These are phyloP conservation scores for Criorhina ranunculi DNA, from an alignment of 2,888 invertebrate species.

Conservation along the genomic window DNA sequence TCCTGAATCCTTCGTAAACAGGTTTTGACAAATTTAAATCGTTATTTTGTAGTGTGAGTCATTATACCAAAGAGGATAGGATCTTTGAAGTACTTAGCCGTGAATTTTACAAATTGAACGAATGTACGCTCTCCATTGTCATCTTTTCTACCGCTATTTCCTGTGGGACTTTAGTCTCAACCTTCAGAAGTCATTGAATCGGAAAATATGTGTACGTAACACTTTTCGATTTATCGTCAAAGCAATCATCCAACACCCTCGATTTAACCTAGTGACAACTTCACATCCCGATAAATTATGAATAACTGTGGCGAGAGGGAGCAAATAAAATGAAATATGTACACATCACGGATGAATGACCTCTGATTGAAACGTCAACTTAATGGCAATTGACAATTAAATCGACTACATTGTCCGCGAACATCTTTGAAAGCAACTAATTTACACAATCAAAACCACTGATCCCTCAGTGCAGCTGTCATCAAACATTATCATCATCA, in stretches of 20 bases:
- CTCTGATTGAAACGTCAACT: constrained; percentile 5
- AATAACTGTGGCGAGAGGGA: background rate
- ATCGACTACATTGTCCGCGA: constrained; percentile 1
- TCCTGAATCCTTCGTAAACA: too few relatives aligned
- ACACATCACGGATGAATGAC: background rate
- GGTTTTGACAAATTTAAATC: too few relatives aligned
- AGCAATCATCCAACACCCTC: constrained; percentile 23
- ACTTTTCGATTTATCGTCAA: constrained; percentile 1
- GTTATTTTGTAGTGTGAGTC: too few relatives aligned
- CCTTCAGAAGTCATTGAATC: constrained; percentile 24
- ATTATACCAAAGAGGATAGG: too few relatives aligned
- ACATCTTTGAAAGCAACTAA: background rate
- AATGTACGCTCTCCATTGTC: background rate
- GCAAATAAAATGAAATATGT: background rate
- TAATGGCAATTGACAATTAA: background rate
- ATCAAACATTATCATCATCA: background rate
- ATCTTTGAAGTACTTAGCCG: too few relatives aligned
- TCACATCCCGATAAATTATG: constrained; percentile 18
- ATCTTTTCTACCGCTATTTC: background rate
- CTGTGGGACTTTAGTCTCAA: constrained; percentile 3
- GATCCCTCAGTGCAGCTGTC: background rate
- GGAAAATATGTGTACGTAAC: constrained; percentile 23
- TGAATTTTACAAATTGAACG: too few relatives aligned
- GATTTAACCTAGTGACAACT: constrained; percentile 1
- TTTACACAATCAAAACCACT: background rate